Conservation (phyloP, 2,113 vertebrate genomes). For the Python bivittatus region DNA sequence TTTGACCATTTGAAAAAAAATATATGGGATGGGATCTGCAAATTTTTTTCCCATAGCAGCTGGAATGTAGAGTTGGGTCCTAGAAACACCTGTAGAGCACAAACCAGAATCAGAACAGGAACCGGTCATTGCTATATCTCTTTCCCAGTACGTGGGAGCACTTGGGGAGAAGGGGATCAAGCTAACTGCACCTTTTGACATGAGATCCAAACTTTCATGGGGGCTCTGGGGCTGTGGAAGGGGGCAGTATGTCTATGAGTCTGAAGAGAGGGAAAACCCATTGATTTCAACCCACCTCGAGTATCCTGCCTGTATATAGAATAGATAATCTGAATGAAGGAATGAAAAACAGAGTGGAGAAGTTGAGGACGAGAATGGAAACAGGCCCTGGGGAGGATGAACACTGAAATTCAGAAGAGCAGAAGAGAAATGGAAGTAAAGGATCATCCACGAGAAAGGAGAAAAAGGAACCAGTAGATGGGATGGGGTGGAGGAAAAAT, state of each 20-base stretch:
- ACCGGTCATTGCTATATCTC: background rate
- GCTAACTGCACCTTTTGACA: background rate
- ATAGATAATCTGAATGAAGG: constrained; percentile 64
- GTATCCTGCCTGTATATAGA: constrained; percentile 67
- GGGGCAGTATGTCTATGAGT: background rate
- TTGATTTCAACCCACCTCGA: constrained; percentile 19
- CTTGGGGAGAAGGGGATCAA: background rate
- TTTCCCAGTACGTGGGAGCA: background rate
- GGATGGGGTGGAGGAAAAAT: constrained; percentile 22
- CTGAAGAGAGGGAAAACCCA: background rate
- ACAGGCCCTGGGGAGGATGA: too few relatives aligned
- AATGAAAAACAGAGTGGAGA: constrained; percentile 31
- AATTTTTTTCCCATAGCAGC: background rate
- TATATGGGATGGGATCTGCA: background rate
- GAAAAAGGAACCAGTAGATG: background rate
- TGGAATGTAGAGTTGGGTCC: background rate
- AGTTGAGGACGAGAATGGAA: background rate
- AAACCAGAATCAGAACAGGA: background rate
- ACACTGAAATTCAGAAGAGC: background rate
- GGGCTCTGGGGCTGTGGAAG: background rate
- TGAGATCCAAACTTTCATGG: background rate
- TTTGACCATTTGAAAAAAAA: background rate
- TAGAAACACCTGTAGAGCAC: background rate
- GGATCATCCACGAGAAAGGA: background rate
- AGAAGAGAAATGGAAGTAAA: background rate